Evolutionary conservation across 2,113 vertebrate species (phyloP).

Genomic region (Sylvicapra grimmia): DNA sequence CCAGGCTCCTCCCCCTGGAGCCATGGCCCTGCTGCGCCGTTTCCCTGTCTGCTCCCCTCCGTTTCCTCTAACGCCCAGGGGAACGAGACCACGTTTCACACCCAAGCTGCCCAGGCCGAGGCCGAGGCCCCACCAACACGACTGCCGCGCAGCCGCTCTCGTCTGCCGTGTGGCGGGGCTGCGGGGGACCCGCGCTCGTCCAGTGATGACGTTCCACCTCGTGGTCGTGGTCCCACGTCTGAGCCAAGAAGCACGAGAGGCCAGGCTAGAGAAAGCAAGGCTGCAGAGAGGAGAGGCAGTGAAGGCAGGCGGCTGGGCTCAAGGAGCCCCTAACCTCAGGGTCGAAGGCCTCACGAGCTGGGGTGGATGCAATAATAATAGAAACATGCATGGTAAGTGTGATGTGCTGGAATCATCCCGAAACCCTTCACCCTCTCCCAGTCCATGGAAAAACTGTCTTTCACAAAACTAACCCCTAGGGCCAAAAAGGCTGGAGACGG

Average conservation of each 20-base stretch:
- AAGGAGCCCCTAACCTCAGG: background rate
- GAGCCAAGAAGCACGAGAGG: rapidly evolving
- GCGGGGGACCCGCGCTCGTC: background rate
- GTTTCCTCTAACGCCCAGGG: background rate
- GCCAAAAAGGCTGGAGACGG: background rate
- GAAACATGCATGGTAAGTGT: rapidly evolving
- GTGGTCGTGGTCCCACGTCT: rapidly evolving
- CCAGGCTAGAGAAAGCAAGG: rapidly evolving
- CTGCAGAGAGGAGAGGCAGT: rapidly evolving
- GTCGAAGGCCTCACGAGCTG: rapidly evolving
- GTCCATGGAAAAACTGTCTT: background rate
- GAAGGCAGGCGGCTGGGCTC: rapidly evolving
- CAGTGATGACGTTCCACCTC: background rate
- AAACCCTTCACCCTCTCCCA: background rate
- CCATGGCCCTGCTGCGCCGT: conserved; percentile 19
- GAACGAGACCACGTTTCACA: background rate
- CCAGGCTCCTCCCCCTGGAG: conserved; percentile 18
- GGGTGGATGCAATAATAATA: rapidly evolving
- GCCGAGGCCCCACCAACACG: background rate
- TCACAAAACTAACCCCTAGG: background rate
- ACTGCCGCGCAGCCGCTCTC: background rate
- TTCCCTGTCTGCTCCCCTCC: conserved; percentile 33
- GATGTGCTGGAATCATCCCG: background rate
- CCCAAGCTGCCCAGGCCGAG: background rate
- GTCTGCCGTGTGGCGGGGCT: rapidly evolving